phyloP scores from a whole-genome alignment of 2,888 invertebrate species.

The Elmis aenea region DNA sequence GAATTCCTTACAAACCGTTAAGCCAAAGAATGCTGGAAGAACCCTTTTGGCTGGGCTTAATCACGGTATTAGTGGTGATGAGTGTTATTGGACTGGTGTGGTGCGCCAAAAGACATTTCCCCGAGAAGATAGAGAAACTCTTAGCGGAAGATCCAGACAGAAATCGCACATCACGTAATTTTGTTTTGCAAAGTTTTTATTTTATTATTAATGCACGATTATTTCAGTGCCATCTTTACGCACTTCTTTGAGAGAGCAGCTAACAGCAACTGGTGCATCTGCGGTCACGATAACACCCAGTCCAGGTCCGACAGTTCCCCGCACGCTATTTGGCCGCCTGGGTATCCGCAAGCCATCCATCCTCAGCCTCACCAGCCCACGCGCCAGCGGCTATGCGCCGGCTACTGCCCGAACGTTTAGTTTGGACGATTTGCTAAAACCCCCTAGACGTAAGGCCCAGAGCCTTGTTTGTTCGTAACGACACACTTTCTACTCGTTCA shows the following conservation, averaged over 20 bases:
- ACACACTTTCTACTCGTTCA: constrained; percentile 19
- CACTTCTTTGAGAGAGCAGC: constrained; percentile 57
- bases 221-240: constrained; percentile 44
- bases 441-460: constrained; percentile 70
- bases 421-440: constrained; percentile 83
- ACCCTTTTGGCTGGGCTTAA: constrained; percentile 84
- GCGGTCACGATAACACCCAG: constrained; percentile 43
- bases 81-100: constrained; percentile 74
- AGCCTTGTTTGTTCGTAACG: constrained; percentile 26
- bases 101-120: constrained; percentile 82
- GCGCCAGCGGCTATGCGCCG: constrained; percentile 48
- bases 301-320: constrained; percentile 53
- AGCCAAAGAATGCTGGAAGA: constrained; percentile 80
- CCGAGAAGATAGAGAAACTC: constrained; percentile 78
- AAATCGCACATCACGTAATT: constrained; percentile 46
- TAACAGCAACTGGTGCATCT: constrained; percentile 46
- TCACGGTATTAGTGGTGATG: constrained; percentile 77
- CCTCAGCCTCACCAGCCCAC: constrained; percentile 71
- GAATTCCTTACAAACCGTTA: constrained; percentile 66
- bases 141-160: constrained; percentile 74
- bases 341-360: constrained; percentile 85
- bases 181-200: too few relatives aligned
- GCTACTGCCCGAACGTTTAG: constrained; percentile 77
- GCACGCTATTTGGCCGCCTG: constrained; percentile 75
- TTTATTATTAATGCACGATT: neutral